Percentiles rank a stretch among this genome's conserved stretches.
phyloP scores from a whole-genome alignment of 2,888 invertebrate genomes.

The Mesochorus sp. region DNA sequence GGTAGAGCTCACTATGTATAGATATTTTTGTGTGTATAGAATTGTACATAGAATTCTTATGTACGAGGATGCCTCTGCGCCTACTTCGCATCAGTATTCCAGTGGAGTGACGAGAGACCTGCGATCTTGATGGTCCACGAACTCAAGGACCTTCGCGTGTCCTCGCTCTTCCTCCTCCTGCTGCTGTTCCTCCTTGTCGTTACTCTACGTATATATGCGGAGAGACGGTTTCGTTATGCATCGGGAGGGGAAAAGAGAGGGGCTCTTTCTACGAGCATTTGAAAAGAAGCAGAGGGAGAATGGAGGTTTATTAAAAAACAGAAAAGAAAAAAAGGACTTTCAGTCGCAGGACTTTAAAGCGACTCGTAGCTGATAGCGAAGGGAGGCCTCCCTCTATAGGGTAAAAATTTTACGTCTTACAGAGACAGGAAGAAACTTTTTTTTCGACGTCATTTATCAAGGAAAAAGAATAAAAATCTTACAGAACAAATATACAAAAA shows the following conservation, averaged over 20 bases:
- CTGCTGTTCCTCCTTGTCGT: slow-evolving; percentile 26
- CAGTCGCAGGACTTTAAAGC: neutral
- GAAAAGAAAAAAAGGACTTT: slow-evolving; percentile 46
- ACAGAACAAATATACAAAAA: slow-evolving; percentile 6
- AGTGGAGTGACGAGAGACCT: slow-evolving; percentile 53
- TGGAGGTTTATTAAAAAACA: slow-evolving; percentile 56
- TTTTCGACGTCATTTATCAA: slow-evolving; percentile 25
- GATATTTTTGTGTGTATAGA: neutral
- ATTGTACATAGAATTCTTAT: slow-evolving; percentile 17
- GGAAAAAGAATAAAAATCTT: slow-evolving; percentile 21
- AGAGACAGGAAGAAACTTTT: slow-evolving; percentile 2
- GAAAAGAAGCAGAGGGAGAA: slow-evolving; percentile 44
- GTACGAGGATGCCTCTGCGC: neutral
- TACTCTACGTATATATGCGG: slow-evolving; percentile 66
- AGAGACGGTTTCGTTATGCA: slow-evolving; percentile 74
- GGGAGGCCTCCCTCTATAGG: neutral
- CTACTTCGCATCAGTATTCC: slow-evolving; percentile 62
- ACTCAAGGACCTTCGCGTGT: slow-evolving; percentile 57
- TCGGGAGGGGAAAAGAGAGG: slow-evolving; percentile 62
- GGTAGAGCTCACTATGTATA: neutral
- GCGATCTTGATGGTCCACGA: slow-evolving; percentile 63
- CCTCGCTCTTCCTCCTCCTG: slow-evolving; percentile 30
- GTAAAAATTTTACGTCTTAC: slow-evolving; percentile 13
- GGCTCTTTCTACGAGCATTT: slow-evolving; percentile 69
- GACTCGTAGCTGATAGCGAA: slow-evolving; percentile 27